A percentile compares a stretch with the other conserved stretches of the same genome.
These are phyloP conservation scores for Acropternis orthonyx DNA, from an alignment of 2,797 vertebrate species.

Conservation along the genomic window DNA sequence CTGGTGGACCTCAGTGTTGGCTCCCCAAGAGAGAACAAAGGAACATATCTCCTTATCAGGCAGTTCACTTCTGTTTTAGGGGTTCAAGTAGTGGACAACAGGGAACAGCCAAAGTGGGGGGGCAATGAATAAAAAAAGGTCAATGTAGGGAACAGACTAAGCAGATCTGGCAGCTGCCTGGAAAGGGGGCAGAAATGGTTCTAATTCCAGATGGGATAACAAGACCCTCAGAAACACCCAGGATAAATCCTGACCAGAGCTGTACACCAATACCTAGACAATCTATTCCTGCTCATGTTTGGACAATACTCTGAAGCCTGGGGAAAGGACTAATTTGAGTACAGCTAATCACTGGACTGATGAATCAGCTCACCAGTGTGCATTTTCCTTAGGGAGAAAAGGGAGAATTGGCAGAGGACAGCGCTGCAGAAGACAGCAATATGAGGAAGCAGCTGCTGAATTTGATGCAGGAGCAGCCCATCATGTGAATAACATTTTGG, in stretches of 20 bases:
- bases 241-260: neutral
- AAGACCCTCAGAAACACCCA: neutral
- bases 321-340: slow-evolving; percentile 21
- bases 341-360: slow-evolving; percentile 6
- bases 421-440: neutral
- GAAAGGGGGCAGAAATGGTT: neutral
- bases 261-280: neutral
- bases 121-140: neutral
- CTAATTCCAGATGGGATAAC: neutral
- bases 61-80: neutral
- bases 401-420: slow-evolving; percentile 43
- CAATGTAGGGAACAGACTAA: neutral
- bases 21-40: neutral
- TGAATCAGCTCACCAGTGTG: slow-evolving; percentile 49
- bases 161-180: neutral
- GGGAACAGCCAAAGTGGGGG: neutral
- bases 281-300: neutral
- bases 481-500: slow-evolving; percentile 6
- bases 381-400: slow-evolving; percentile 18
- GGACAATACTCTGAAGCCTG: neutral
- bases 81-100: neutral
- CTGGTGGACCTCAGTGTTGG: neutral
- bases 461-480: slow-evolving; percentile 13
- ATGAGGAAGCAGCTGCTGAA: slow-evolving; percentile 34
- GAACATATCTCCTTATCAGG: neutral